Percentiles rank a stretch among this genome's conserved stretches.
Conservation (phyloP, 2,888 invertebrate species). For the Fabriciana adippe region DNA sequence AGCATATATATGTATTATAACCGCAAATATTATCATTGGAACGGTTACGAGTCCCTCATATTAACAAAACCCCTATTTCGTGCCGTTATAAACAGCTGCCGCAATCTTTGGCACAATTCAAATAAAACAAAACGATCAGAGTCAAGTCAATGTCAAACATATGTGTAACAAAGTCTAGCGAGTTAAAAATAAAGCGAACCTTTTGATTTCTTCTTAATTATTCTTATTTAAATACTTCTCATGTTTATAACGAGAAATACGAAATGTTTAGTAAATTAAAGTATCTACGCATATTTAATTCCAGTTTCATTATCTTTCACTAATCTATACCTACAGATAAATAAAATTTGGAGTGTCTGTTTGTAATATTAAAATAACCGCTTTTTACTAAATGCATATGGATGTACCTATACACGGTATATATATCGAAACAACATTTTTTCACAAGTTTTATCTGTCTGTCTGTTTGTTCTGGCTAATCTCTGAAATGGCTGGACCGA, state of each 20-base stretch:
- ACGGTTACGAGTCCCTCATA: not conserved
- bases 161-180: conserved; percentile 40
- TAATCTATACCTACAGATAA: too few species aligned
- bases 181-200: conserved; percentile 1
- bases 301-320: too few species aligned
- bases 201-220: not conserved
- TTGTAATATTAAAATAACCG: too few species aligned
- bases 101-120: conserved; percentile 24
- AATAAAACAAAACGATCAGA: conserved; percentile 37
- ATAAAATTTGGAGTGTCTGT: too few species aligned
- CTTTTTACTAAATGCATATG: too few species aligned
- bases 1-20: conserved; percentile 3
- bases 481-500: too few species aligned
- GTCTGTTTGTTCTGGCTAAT: too few species aligned
- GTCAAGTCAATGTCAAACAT: conserved; percentile 42
- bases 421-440: too few species aligned
- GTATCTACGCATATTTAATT: too few species aligned
- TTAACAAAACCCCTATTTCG: conserved; percentile 26
- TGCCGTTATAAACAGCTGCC: conserved; percentile 22
- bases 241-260: not conserved
- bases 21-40: not conserved
- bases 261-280: too few species aligned
- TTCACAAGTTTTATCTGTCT: too few species aligned
- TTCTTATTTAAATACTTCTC: not conserved
- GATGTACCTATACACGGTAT: too few species aligned